A percentile compares a stretch with the other conserved stretches of the same genome.
These are phyloP conservation scores for Oryzias melastigma DNA, from an alignment of 2,113 vertebrate species.

Conservation along the genomic window DNA sequence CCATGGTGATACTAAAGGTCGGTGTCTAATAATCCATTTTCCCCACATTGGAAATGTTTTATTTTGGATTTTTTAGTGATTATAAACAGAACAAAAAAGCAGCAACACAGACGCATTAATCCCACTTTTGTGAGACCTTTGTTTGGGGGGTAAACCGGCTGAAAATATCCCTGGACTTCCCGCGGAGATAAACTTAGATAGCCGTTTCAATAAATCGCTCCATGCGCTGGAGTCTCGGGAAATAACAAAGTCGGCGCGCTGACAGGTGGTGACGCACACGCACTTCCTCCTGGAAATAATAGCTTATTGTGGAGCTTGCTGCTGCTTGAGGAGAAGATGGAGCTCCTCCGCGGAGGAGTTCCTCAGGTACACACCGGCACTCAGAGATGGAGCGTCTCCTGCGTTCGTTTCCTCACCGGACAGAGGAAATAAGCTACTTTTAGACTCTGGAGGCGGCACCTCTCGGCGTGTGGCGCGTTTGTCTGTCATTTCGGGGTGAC, in stretches of 20 bases:
- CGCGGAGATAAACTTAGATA: conserved; percentile 24
- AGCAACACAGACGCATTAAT: too few relatives aligned
- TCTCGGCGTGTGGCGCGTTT: conserved; percentile 19
- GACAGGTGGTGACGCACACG: conserved; percentile 70
- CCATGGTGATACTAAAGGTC: too few relatives aligned
- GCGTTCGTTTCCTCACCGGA: conserved; percentile 49
- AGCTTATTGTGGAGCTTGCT: conserved; percentile 63
- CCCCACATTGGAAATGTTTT: too few relatives aligned
- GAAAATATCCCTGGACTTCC: not conserved
- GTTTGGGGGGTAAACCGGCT: not conserved
- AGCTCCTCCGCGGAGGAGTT: conserved; percentile 39
- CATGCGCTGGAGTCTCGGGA: conserved; percentile 1
- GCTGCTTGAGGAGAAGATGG: conserved; percentile 31
- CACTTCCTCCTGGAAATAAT: conserved; percentile 71
- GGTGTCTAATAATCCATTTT: too few relatives aligned
- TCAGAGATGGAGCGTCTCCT: conserved; percentile 24
- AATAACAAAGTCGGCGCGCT: conserved; percentile 43
- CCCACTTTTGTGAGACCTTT: too few relatives aligned
- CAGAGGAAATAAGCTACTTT: conserved; percentile 47
- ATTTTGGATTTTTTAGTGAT: too few relatives aligned
- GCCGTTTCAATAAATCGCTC: conserved; percentile 24
- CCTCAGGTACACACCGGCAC: conserved; percentile 25
- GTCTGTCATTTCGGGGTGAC: conserved; percentile 4
- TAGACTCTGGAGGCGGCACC: conserved; percentile 32
- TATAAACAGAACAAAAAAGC: too few relatives aligned